phyloP scores from a whole-genome alignment of 2,113 vertebrate genomes.

The Laticauda laticaudata region DNA sequence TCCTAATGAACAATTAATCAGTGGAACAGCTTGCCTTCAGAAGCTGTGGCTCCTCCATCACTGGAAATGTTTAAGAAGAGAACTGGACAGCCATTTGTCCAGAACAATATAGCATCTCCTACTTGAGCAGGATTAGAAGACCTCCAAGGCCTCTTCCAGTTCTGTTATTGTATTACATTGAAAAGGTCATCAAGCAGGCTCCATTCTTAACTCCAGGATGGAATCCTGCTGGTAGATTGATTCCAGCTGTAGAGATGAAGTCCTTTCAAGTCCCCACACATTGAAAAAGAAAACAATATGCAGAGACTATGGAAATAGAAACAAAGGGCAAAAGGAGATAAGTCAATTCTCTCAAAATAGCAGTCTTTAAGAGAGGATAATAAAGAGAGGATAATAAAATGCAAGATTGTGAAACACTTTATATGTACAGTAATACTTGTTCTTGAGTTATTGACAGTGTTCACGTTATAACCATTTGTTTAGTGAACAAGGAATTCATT shows the following conservation, averaged over 20 bases:
- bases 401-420: background rate
- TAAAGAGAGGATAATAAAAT: background rate
- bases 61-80: too few species aligned
- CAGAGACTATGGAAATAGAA: background rate
- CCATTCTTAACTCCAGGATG: background rate
- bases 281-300: background rate
- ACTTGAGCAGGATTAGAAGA: too few species aligned
- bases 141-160: too few species aligned
- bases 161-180: background rate
- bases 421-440: background rate
- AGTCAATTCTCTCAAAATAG: background rate
- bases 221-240: background rate
- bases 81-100: too few species aligned
- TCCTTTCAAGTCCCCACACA: background rate
- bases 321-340: background rate
- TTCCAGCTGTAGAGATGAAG: background rate
- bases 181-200: background rate
- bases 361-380: background rate
- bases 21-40: too few species aligned
- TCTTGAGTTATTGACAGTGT: background rate
- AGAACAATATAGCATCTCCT: too few species aligned
- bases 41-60: too few species aligned
- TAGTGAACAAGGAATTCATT: background rate
- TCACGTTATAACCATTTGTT: background rate
- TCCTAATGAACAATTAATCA: too few species aligned